Conservation (phyloP, 2,113 vertebrate species). For the Gnathonemus echidnorhynchus region DNA sequence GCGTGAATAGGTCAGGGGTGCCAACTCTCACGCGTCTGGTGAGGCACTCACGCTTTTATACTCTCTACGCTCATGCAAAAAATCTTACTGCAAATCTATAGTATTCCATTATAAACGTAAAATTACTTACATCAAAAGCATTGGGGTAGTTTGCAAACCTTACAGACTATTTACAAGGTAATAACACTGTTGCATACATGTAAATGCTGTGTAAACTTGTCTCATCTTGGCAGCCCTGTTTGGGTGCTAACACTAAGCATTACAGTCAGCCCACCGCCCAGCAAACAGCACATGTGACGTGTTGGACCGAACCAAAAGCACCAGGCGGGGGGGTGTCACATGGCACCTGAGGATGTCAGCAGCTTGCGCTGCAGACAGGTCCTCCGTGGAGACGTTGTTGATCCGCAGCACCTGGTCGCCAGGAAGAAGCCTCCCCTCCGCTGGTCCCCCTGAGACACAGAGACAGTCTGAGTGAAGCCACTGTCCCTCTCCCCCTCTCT, state of each 20-base stretch:
- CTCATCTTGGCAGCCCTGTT: not conserved
- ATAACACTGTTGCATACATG: not conserved
- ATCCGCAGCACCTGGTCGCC: conserved; percentile 84
- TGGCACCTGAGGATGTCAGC: conserved; percentile 81
- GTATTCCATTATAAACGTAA: not conserved
- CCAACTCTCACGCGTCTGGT: not conserved
- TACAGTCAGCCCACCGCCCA: not conserved
- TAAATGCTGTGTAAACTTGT: not conserved
- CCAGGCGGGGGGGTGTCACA: not conserved
- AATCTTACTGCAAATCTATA: not conserved
- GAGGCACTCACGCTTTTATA: not conserved
- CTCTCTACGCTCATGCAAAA: not conserved
- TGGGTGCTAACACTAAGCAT: not conserved
- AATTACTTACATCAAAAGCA: not conserved
- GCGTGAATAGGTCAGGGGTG: not conserved
- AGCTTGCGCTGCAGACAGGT: conserved; percentile 70
- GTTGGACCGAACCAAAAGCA: not conserved
- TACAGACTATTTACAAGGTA: not conserved
- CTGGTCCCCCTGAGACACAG: conserved; percentile 69
- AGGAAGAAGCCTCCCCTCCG: conserved; percentile 81
- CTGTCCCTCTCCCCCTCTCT: not conserved
- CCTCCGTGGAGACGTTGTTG: conserved; percentile 67
- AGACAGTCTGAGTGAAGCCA: not conserved
- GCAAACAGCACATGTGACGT: not conserved
- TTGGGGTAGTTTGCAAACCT: not conserved